A percentile compares a stretch with the other conserved stretches of the same genome.
phyloP scores from a whole-genome alignment of 2,888 invertebrate species.

The Sepioteuthis lessoniana region DNA sequence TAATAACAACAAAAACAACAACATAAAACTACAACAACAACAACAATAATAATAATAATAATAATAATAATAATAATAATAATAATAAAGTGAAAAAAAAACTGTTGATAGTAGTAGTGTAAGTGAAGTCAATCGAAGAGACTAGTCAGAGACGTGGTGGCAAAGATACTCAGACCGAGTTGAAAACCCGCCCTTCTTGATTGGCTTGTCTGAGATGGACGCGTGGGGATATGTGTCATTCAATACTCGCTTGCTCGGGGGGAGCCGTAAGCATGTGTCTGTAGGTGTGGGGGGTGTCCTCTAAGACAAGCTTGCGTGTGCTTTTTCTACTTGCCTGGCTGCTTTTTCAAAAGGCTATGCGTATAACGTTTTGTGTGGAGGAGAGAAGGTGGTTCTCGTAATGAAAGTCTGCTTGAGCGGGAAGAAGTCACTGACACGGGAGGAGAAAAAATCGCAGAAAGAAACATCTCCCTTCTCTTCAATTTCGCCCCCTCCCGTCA shows the following conservation, averaged over 20 bases:
- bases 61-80: no score
- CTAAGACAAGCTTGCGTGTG: background rate
- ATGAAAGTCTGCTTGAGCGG: background rate
- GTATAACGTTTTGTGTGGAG: background rate
- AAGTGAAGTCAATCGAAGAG: background rate
- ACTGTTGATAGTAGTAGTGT: background rate
- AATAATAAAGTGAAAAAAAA: background rate
- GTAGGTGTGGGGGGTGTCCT: background rate
- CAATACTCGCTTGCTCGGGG: background rate
- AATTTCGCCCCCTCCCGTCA: background rate
- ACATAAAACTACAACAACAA: no score
- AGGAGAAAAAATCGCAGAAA: background rate
- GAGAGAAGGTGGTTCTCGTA: background rate
- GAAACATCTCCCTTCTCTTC: background rate
- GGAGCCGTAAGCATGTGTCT: background rate
- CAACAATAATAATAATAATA: background rate
- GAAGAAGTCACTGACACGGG: background rate
- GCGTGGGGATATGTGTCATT: slow-evolving; percentile 6
- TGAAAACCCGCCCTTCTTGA: background rate
- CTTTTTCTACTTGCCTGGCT: background rate
- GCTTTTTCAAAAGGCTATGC: background rate
- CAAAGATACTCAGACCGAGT: background rate
- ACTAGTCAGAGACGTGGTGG: background rate
- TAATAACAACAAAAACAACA: no score
- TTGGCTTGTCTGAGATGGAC: slow-evolving; percentile 10